Percentiles rank a stretch among this genome's conserved stretches.
Evolutionary conservation across 2,797 vertebrate species (phyloP).

Genomic region (Pachyuromys duprasi): DNA sequence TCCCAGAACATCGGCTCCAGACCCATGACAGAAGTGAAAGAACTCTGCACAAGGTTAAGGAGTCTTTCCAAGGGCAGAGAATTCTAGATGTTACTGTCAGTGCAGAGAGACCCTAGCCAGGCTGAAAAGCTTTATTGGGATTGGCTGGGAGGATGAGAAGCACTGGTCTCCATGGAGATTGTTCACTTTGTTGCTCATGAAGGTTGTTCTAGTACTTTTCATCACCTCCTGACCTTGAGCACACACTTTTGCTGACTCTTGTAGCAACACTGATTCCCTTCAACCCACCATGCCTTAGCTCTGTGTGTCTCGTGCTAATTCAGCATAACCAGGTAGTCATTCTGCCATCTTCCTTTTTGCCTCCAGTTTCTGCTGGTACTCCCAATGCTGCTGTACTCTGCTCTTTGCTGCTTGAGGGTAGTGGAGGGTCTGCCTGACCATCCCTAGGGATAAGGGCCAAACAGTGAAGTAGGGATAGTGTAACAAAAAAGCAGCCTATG

Average conservation of each 20-base stretch:
- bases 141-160: neutral
- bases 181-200: conserved; percentile 96
- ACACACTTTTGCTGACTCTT: conserved; percentile 85
- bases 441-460: neutral
- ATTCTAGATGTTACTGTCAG: neutral
- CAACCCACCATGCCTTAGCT: neutral
- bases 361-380: neutral
- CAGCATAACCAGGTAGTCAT: neutral
- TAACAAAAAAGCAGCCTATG: neutral
- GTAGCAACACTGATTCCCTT: neutral
- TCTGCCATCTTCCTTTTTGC: neutral
- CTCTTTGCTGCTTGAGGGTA: conserved; percentile 50
- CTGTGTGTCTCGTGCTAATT: conserved; percentile 94
- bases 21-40: neutral
- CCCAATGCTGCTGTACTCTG: neutral
- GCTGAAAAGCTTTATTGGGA: neutral
- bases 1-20: neutral
- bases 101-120: neutral
- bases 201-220: conserved; percentile 94
- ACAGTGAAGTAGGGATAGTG: neutral
- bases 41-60: neutral
- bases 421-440: conserved; percentile 64
- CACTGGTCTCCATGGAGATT: conserved; percentile 90
- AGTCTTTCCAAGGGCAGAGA: neutral
- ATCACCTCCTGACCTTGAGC: conserved; percentile 92